These are phyloP conservation scores for Folsomia manolachei DNA, from an alignment of 2,888 invertebrate species.

Conservation along the genomic window DNA sequence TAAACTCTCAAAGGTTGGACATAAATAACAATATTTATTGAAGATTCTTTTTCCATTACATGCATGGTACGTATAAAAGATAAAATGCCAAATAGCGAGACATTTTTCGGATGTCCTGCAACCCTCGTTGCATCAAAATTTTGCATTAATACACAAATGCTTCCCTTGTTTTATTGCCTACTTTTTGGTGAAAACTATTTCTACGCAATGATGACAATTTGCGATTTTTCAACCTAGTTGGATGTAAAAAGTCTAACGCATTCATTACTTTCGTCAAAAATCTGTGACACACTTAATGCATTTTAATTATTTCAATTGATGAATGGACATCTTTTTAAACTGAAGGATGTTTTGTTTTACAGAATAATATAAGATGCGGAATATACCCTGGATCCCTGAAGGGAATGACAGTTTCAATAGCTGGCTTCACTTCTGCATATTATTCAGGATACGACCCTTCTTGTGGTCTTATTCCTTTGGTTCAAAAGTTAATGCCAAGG, in stretches of 20 bases:
- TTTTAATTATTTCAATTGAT: too few relatives aligned
- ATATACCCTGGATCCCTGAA: slow-evolving; percentile 92
- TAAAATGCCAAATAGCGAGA: too few relatives aligned
- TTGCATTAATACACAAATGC: too few relatives aligned
- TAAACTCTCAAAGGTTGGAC: too few relatives aligned
- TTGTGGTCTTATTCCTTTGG: slow-evolving; percentile 74
- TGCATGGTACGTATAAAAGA: not conserved
- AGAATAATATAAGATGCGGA: slow-evolving; percentile 94
- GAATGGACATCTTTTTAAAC: too few relatives aligned
- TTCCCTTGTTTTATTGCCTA: too few relatives aligned
- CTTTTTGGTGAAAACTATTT: not conserved
- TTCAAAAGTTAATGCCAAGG: slow-evolving; percentile 72
- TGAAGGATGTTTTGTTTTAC: slow-evolving; percentile 54
- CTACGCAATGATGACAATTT: not conserved
- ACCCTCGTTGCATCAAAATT: too few relatives aligned
- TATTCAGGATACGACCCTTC: slow-evolving; percentile 77
- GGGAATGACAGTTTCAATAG: slow-evolving; percentile 80
- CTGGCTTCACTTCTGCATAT: slow-evolving; percentile 70
- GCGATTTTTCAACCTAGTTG: not conserved
- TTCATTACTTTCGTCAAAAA: not conserved
- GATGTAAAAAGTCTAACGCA: too few relatives aligned
- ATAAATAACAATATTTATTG: too few relatives aligned
- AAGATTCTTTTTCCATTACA: not conserved
- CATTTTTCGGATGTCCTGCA: too few relatives aligned
- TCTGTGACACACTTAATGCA: not conserved